Percentiles rank a stretch among this genome's conserved stretches.
These are phyloP conservation scores for Notodonta dromedarius DNA, from an alignment of 2,888 invertebrate genomes.

Conservation along the genomic window DNA sequence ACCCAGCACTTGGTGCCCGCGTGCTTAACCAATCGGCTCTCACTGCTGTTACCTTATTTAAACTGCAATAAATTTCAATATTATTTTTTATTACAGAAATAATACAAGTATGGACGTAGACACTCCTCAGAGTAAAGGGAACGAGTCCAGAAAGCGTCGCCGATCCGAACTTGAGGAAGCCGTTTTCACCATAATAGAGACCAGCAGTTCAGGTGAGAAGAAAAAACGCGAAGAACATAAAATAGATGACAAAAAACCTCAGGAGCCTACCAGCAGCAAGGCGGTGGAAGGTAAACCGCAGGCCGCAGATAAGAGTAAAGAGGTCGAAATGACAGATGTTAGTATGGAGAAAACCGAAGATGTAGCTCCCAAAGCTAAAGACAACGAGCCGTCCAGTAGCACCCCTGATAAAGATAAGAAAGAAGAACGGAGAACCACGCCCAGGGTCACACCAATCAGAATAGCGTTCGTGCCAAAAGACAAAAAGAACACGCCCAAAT, in stretches of 20 bases:
- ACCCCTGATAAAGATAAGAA: conserved; percentile 39
- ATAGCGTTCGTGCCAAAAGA: conserved; percentile 50
- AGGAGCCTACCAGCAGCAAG: conserved; percentile 33
- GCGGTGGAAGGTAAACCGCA: conserved; percentile 20
- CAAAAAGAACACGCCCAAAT: conserved; percentile 40
- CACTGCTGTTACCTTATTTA: neutral
- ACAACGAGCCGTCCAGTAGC: conserved; percentile 38
- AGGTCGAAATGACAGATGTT: conserved; percentile 11
- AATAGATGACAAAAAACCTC: conserved; percentile 25
- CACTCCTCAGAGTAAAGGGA: conserved; percentile 16
- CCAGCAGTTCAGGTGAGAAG: conserved; percentile 47
- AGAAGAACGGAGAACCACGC: conserved; percentile 14
- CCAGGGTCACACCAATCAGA: conserved; percentile 50
- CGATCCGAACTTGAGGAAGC: conserved; percentile 67
- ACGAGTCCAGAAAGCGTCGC: conserved; percentile 62
- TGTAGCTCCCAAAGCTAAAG: conserved; percentile 24
- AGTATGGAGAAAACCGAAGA: conserved; percentile 15
- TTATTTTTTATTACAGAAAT: conserved; percentile 40
- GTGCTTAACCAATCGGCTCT: too few species aligned
- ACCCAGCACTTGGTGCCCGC: too few species aligned
- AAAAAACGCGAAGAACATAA: conserved; percentile 43
- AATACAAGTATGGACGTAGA: conserved; percentile 45
- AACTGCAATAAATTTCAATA: neutral
- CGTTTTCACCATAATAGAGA: conserved; percentile 56
- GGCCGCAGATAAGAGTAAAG: conserved; percentile 24